Percentiles rank a stretch among this genome's conserved stretches.
Conservation (phyloP, 2,888 invertebrate species). For the Coecobrya sp. region DNA sequence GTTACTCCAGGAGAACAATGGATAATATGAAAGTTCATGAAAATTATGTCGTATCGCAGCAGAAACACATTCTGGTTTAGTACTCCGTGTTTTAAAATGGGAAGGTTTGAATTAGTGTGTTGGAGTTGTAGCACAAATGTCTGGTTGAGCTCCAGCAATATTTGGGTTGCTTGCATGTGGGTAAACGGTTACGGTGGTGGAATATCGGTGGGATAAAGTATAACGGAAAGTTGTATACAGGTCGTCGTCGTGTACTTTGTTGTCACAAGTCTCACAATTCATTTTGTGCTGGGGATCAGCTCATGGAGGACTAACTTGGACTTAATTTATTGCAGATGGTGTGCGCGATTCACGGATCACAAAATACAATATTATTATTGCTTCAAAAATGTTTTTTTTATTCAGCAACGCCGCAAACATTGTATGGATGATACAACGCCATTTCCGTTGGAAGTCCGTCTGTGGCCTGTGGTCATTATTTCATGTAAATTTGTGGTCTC, state of each 20-base stretch:
- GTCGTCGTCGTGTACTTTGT: neutral
- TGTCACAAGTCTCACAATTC: neutral
- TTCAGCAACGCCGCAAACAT: too few species aligned
- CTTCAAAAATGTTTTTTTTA: neutral
- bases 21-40: neutral
- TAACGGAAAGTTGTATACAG: neutral
- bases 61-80: neutral
- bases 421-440: neutral
- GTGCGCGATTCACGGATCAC: neutral
- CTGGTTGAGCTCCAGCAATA: neutral
- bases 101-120: too few species aligned
- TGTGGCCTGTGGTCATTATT: too few species aligned
- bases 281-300: neutral
- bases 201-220: neutral
- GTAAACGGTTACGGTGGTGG: neutral
- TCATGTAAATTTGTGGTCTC: neutral
- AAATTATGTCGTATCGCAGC: neutral
- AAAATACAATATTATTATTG: neutral
- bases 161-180: neutral
- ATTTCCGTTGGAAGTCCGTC: slow-evolving; percentile 29
- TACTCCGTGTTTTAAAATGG: neutral
- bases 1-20: slow-evolving; percentile 16
- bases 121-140: neutral
- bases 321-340: neutral
- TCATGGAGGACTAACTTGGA: neutral